Percentiles rank a stretch among this genome's conserved stretches.
phyloP scores from a whole-genome alignment of 2,797 vertebrate species.

The Danio kyathit region DNA sequence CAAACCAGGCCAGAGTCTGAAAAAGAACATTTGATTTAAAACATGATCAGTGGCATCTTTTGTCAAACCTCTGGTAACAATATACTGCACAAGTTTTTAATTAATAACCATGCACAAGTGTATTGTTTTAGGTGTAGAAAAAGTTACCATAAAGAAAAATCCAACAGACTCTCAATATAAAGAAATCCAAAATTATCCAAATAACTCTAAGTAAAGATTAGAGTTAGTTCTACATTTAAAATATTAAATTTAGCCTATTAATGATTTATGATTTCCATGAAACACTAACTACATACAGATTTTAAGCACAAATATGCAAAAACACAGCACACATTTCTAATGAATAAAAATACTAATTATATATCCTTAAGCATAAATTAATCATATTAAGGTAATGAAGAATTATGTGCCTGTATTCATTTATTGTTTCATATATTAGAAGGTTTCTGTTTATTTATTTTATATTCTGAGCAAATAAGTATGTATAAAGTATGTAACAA shows the following conservation, averaged over 20 bases:
- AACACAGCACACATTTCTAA: too few species aligned
- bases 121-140: not conserved
- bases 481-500: too few species aligned
- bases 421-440: too few species aligned
- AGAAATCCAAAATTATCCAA: not conserved
- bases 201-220: not conserved
- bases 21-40: not conserved
- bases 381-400: too few species aligned
- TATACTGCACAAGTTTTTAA: not conserved
- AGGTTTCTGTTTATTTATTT: too few species aligned
- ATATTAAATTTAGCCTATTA: not conserved
- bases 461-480: too few species aligned
- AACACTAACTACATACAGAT: too few species aligned
- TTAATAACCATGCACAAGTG: not conserved
- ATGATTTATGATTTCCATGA: not conserved
- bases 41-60: not conserved
- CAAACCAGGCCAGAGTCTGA: constrained; percentile 84
- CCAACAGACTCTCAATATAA: not conserved
- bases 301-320: not conserved
- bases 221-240: not conserved
- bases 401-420: too few species aligned
- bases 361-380: too few species aligned
- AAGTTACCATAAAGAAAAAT: not conserved
- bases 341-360: too few species aligned
- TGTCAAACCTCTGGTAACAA: not conserved